A percentile compares a stretch with the other conserved stretches of the same genome.
Evolutionary conservation across 1,140 invertebrate species (phyloP).

Genomic region (Cheumatopsyche charites): DNA sequence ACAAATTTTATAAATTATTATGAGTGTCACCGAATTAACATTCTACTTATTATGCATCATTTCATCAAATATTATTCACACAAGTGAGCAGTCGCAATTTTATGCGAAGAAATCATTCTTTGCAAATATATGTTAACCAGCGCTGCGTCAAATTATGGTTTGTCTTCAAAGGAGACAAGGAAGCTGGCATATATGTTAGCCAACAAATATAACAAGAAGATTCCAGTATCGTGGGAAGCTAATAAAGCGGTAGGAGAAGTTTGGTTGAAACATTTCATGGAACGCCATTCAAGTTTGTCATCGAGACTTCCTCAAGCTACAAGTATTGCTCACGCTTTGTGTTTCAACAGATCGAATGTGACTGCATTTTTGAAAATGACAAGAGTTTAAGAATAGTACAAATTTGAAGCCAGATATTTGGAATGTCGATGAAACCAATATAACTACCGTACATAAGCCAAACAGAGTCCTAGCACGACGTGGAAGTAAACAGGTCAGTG

Average conservation of each 20-base stretch:
- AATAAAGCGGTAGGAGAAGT: background rate
- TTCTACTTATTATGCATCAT: too few relatives aligned
- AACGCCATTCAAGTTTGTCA: background rate
- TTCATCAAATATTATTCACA: too few relatives aligned
- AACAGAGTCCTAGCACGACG: conserved; percentile 50
- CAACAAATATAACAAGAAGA: background rate
- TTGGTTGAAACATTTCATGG: background rate
- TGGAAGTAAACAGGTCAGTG: conserved; percentile 51
- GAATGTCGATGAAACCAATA: conserved; percentile 54
- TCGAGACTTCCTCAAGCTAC: background rate
- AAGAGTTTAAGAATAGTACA: background rate
- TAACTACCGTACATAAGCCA: conserved; percentile 52
- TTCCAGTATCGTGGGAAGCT: background rate
- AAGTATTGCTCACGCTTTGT: background rate
- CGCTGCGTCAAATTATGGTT: background rate
- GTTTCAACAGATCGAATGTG: background rate
- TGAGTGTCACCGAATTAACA: too few relatives aligned
- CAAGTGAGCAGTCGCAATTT: too few relatives aligned
- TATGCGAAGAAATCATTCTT: too few relatives aligned
- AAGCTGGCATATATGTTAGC: background rate
- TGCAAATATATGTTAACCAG: too few relatives aligned
- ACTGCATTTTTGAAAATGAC: background rate
- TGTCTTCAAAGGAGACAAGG: background rate
- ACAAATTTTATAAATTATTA: too few relatives aligned
- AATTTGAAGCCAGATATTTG: conserved; percentile 39